phyloP scores from a whole-genome alignment of 2,888 invertebrate genomes.

The Parelbella ahira region DNA sequence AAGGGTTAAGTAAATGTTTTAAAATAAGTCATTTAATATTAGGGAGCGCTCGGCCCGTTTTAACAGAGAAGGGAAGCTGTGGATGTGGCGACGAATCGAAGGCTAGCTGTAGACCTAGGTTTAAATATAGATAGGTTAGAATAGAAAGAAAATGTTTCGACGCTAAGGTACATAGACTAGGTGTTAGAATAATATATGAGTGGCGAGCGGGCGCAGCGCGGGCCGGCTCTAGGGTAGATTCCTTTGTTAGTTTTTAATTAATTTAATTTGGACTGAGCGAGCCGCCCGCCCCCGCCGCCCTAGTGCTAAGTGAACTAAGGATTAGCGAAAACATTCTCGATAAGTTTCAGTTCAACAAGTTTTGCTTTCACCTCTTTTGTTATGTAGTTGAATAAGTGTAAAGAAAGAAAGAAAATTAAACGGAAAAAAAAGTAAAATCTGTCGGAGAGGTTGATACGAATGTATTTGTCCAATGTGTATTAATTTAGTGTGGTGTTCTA shows the following conservation, averaged over 20 bases:
- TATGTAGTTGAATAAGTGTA: conserved; percentile 79
- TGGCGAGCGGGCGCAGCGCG: conserved; percentile 43
- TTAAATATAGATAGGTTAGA: conserved; percentile 78
- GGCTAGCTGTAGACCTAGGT: conserved; percentile 68
- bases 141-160: conserved; percentile 73
- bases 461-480: conserved; percentile 80
- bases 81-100: conserved; percentile 57
- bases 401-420: conserved; percentile 67
- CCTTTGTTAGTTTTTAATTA: conserved; percentile 79
- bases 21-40: conserved; percentile 69
- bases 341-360: conserved; percentile 77
- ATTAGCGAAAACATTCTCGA: conserved; percentile 69
- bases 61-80: conserved; percentile 58
- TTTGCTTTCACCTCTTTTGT: conserved; percentile 79
- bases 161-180: conserved; percentile 75
- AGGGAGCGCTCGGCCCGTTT: conserved; percentile 69
- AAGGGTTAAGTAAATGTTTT: conserved; percentile 76
- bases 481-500: conserved; percentile 79
- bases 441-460: conserved; percentile 70
- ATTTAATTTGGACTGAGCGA: conserved; percentile 79
- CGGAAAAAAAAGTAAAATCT: conserved; percentile 55
- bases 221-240: conserved; percentile 70
- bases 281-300: conserved; percentile 50
- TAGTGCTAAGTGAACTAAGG: conserved; percentile 52
- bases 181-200: conserved; percentile 67